Conservation (phyloP, 2,797 vertebrate species). For the Peromyscus melanophrys region DNA sequence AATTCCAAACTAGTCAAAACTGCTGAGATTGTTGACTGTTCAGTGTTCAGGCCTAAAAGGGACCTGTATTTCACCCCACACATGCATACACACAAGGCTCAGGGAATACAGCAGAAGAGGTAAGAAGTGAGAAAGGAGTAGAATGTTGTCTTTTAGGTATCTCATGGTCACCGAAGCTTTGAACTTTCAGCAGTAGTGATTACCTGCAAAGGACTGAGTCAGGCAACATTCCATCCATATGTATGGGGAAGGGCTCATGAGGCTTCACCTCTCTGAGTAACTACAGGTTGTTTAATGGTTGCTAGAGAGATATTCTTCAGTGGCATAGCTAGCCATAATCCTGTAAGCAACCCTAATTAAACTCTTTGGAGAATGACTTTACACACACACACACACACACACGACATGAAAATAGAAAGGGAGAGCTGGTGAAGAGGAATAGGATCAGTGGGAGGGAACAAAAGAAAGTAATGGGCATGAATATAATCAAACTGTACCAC, state of each 20-base stretch:
- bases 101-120: neutral
- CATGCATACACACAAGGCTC: neutral
- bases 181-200: neutral
- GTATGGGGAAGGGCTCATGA: neutral
- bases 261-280: neutral
- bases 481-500: neutral
- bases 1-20: neutral
- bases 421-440: neutral
- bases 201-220: neutral
- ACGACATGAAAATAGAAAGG: neutral
- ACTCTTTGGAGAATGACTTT: neutral
- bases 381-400: too few relatives aligned
- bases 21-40: neutral
- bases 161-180: neutral
- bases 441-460: neutral
- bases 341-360: neutral
- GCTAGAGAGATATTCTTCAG: neutral
- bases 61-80: neutral
- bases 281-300: neutral
- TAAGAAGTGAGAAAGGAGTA: neutral
- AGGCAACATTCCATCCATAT: neutral
- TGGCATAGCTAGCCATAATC: neutral
- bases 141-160: neutral
- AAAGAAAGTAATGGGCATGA: neutral
- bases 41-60: neutral